Percentiles rank a stretch among this genome's conserved stretches.
Evolutionary conservation across 1,140 invertebrate species (phyloP).

Genomic region (Sminthurinus signatus): DNA sequence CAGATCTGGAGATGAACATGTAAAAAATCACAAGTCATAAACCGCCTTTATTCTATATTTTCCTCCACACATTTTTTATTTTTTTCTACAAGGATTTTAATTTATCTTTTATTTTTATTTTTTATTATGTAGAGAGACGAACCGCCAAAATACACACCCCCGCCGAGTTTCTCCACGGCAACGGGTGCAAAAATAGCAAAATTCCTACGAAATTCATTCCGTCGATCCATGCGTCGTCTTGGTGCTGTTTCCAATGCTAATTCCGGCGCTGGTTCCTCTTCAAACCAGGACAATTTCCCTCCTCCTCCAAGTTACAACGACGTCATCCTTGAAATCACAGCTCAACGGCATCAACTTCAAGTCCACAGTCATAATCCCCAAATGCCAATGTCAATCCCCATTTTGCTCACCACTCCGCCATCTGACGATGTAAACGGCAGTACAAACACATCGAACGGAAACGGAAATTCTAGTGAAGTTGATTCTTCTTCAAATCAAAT

Average conservation of each 20-base stretch:
- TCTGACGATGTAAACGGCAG: conserved; percentile 15
- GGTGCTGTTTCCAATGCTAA: too few species aligned
- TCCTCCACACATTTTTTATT: too few species aligned
- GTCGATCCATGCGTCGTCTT: conserved; percentile 68
- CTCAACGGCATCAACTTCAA: conserved; percentile 18
- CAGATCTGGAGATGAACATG: conserved; percentile 10
- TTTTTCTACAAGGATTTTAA: too few species aligned
- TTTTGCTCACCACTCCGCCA: not conserved
- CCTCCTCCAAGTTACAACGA: conserved; percentile 59
- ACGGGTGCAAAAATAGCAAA: conserved; percentile 68
- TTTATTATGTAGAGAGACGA: too few species aligned
- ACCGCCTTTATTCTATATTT: too few species aligned
- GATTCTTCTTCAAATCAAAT: too few species aligned
- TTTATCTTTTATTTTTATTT: too few species aligned
- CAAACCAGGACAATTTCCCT: conserved; percentile 26
- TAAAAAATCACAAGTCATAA: not conserved
- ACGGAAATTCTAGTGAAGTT: not conserved
- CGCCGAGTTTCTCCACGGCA: conserved; percentile 83
- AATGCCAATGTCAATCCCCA: not conserved
- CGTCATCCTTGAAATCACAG: conserved; percentile 56
- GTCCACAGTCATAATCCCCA: not conserved
- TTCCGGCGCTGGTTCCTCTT: conserved; percentile 46
- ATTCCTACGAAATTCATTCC: conserved; percentile 66
- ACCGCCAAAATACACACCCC: conserved; percentile 86
- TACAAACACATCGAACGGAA: not conserved